Evolutionary conservation across 1,140 invertebrate genomes (phyloP), one percentile per base, ranked within the genome.

Genomic region (Drosophila insularis): DNA sequence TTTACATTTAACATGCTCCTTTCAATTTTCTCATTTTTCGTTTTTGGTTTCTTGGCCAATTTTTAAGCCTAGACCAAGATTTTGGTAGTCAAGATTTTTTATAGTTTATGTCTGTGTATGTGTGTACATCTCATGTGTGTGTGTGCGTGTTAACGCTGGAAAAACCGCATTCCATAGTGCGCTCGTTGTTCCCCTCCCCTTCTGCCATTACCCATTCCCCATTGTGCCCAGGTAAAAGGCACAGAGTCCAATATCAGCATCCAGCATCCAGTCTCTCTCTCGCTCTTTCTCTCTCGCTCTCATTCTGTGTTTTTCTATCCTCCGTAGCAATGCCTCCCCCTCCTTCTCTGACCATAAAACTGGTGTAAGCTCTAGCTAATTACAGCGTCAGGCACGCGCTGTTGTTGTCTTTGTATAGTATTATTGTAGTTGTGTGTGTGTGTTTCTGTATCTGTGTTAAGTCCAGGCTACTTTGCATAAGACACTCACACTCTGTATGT

Each of bases 141-240:
- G 62, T 77, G 69, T 79, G 71, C 64, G 62, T 80, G 72, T 55
- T 55, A 68, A 61, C 64, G 84, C 77, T 89, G 70, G 80, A 89
- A 89, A 89, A 89, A 89, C 84, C 84, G 67, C 84, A 89, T 89
- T 89, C 84, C 84, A 78, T 78, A 84, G 84, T 89, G 82, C 80
- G 82, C 82, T 78, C 72, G 53, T 50, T 17, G 63, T 39, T 40
- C 17, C 21, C 61, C 13, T 19, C 53, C 54, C 10, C 54, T n/a
- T 27, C n/a, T 31, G 10, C 27, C 23, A 17, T 27, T 17, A 17
- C 37, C n/a, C 61, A 37, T 27, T 50, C 53, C 6, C 31, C 27
- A 21, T 32, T 27, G 27, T 14, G 8, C n/a, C 27, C 54, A 56
- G 43, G 43, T 46, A 46, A 39, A 31, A 63, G 60, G 61, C 71